Conservation (phyloP, 1,140 invertebrate genomes). For the Cotesia typhae region DNA sequence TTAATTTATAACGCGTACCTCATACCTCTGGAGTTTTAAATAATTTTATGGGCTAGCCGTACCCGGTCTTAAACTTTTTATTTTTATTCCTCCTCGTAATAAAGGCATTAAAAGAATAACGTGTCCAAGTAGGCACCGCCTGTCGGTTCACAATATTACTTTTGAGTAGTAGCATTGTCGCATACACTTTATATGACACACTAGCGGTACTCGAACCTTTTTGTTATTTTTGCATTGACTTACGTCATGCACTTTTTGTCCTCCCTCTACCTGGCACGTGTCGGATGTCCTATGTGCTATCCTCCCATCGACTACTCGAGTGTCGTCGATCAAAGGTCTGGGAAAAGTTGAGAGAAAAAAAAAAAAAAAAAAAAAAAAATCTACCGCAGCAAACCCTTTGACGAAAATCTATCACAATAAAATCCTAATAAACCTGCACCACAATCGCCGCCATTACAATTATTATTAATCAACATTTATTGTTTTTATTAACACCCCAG, state of each 20-base stretch:
- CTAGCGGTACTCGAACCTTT: neutral
- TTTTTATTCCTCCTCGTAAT: neutral
- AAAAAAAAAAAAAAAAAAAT: neutral
- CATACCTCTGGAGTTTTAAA: too few relatives aligned
- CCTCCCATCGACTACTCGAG: conserved; percentile 11
- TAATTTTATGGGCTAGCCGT: too few relatives aligned
- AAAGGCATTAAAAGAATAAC: conserved; percentile 12
- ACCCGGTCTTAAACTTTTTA: neutral
- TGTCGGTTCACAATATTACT: conserved; percentile 14
- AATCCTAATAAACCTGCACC: too few relatives aligned
- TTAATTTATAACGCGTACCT: too few relatives aligned
- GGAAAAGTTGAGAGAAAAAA: neutral
- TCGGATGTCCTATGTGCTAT: conserved; percentile 28
- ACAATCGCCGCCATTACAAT: too few relatives aligned
- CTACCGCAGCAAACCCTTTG: neutral
- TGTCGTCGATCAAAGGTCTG: conserved; percentile 11
- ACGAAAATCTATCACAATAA: neutral
- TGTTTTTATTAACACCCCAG: too few relatives aligned
- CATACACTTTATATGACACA: too few relatives aligned
- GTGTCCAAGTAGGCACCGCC: conserved; percentile 22
- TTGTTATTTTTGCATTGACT: conserved; percentile 21
- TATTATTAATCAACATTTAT: too few relatives aligned
- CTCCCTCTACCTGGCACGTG: conserved; percentile 35
- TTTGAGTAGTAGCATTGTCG: too few relatives aligned
- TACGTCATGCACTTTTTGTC: conserved; percentile 9